A percentile compares a stretch with the other conserved stretches of the same genome.
These are phyloP conservation scores for Cliona cf. orientalis DNA, from an alignment of 37 sponge, comb jelly and placozoan genomes.

Conservation along the genomic window DNA sequence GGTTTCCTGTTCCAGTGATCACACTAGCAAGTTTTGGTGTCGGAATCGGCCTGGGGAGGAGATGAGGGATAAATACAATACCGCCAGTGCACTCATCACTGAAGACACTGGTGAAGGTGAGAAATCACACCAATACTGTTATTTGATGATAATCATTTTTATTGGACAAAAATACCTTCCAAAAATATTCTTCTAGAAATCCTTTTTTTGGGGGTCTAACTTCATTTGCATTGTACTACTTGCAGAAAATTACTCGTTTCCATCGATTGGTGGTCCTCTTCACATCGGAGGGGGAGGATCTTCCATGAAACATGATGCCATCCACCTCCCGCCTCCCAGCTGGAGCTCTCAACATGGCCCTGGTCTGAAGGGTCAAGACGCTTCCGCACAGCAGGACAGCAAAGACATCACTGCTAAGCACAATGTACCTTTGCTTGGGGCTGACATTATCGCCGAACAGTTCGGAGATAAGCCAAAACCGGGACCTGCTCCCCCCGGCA, in stretches of 20 bases:
- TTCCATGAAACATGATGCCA: slow-evolving; percentile 23
- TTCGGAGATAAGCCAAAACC: slow-evolving; percentile 22
- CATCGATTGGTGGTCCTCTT: not conserved
- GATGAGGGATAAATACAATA: slow-evolving; percentile 85
- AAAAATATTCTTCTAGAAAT: not conserved
- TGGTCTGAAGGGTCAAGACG: not conserved
- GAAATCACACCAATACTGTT: not conserved
- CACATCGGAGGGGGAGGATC: not conserved
- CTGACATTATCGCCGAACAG: slow-evolving; percentile 59
- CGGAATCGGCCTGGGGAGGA: slow-evolving; percentile 94
- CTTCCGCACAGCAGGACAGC: not conserved
- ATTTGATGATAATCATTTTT: not conserved
- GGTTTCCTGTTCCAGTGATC: slow-evolving; percentile 91
- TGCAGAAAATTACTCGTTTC: not conserved
- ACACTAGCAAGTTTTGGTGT: slow-evolving; percentile 97
- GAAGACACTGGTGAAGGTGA: slow-evolving; percentile 28
- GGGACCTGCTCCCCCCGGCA: not conserved
- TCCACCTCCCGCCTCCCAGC: slow-evolving; percentile 56
- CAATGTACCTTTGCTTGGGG: slow-evolving; percentile 53
- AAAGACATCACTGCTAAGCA: not conserved
- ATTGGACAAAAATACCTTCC: not conserved
- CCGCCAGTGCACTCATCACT: slow-evolving; percentile 16
- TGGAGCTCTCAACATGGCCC: not conserved
- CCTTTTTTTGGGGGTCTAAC: not conserved
- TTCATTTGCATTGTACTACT: not conserved